A percentile compares a stretch with the other conserved stretches of the same genome.
Evolutionary conservation across 2,888 invertebrate genomes (phyloP).

Genomic region (Danaus chrysippus): DNA sequence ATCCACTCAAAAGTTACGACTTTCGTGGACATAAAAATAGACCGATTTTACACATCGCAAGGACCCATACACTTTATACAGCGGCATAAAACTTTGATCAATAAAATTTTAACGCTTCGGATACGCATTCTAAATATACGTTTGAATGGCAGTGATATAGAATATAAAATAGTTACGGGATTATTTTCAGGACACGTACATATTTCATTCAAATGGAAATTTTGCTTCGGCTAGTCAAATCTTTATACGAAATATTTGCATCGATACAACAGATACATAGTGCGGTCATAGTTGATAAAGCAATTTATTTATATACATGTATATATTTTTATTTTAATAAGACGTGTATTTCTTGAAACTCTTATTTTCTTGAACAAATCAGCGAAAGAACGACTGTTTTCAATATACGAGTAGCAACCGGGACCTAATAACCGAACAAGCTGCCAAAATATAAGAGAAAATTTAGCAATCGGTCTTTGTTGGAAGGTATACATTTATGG

Average conservation of each 20-base stretch:
- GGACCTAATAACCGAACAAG: not conserved
- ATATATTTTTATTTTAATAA: not conserved
- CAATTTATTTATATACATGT: not conserved
- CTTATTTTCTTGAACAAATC: not conserved
- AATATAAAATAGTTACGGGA: conserved; percentile 4
- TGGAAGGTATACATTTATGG: not conserved
- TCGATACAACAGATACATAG: not conserved
- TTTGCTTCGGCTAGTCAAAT: too few species aligned
- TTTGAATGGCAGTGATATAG: conserved; percentile 11
- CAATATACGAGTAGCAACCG: not conserved
- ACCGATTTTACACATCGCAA: conserved; percentile 69
- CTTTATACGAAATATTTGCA: too few species aligned
- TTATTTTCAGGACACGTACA: conserved; percentile 6
- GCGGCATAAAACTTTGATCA: conserved; percentile 61
- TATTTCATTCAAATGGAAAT: not conserved
- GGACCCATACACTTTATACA: conserved; percentile 62
- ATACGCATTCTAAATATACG: conserved; percentile 39
- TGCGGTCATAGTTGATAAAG: not conserved
- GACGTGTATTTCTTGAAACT: not conserved
- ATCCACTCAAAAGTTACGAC: conserved; percentile 64
- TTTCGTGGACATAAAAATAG: conserved; percentile 65
- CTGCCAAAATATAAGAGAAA: conserved; percentile 3
- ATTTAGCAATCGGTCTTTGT: conserved; percentile 1
- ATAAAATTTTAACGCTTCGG: conserved; percentile 68
- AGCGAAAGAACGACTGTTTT: not conserved